Percentiles rank a stretch among this genome's conserved stretches.
These are phyloP conservation scores for Drosophila paulistorum DNA, from an alignment of 1,140 invertebrate genomes.

Conservation along the genomic window DNA sequence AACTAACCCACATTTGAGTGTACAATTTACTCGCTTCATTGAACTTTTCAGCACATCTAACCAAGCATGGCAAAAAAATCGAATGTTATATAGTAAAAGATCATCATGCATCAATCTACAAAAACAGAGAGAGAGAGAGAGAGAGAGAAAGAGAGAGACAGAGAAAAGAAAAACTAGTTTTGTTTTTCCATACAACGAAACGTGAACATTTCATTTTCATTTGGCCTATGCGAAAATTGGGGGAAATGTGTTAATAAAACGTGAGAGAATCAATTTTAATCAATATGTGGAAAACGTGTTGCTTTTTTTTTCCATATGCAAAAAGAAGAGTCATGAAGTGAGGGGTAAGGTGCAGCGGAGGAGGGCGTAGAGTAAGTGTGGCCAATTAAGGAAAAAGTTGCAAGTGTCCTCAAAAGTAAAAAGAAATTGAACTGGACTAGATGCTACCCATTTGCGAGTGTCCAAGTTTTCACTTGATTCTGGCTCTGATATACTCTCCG, in stretches of 20 bases:
- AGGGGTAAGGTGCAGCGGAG: constrained; percentile 15
- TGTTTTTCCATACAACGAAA: constrained; percentile 43
- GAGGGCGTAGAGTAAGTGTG: constrained; percentile 19
- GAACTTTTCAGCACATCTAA: constrained; percentile 28
- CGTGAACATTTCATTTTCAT: constrained; percentile 66
- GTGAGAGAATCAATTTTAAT: constrained; percentile 26
- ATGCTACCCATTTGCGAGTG: neutral
- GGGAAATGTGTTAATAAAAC: constrained; percentile 70
- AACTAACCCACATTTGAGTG: constrained; percentile 1
- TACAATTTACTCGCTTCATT: constrained; percentile 60
- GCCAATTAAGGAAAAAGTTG: constrained; percentile 64
- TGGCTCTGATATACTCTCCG: neutral
- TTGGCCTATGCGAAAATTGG: constrained; percentile 41
- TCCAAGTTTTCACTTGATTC: neutral
- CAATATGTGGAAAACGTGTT: constrained; percentile 19
- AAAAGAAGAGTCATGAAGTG: neutral
- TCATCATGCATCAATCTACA: constrained; percentile 37
- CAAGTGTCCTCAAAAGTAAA: constrained; percentile 67
- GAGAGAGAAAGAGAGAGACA: too few species aligned
- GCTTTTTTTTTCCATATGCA: neutral
- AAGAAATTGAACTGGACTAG: constrained; percentile 21
- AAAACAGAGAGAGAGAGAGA: too few species aligned
- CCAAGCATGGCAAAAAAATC: constrained; percentile 42
- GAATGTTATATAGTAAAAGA: neutral
- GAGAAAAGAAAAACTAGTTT: constrained; percentile 54